Percentiles rank a stretch among this genome's conserved stretches.
Conservation (phyloP, 2,888 invertebrate genomes). For the Helobdella robusta region DNA sequence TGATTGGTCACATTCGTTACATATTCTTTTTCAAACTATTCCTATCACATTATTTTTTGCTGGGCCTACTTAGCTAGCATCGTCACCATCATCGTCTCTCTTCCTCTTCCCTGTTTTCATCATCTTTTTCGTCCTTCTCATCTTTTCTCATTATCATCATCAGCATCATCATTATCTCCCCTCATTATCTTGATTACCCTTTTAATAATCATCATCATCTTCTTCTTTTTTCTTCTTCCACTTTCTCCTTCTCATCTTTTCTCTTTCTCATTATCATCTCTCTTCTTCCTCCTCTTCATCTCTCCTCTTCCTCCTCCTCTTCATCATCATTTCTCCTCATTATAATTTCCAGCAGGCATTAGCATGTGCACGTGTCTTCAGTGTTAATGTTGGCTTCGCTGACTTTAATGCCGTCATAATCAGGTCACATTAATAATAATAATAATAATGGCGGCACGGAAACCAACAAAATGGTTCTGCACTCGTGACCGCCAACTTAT, state of each 20-base stretch:
- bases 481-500: too few relatives aligned
- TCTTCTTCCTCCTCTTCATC: neutral
- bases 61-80: neutral
- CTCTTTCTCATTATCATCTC: neutral
- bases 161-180: neutral
- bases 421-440: too few relatives aligned
- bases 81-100: too few relatives aligned
- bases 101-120: neutral
- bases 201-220: neutral
- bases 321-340: neutral
- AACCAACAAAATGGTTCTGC: too few relatives aligned
- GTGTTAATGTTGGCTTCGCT: too few relatives aligned
- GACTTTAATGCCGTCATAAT: too few relatives aligned
- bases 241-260: neutral
- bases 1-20: too few relatives aligned
- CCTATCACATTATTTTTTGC: neutral
- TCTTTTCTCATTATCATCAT: neutral
- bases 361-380: too few relatives aligned
- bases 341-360: too few relatives aligned
- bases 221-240: neutral
- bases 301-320: neutral
- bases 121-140: neutral
- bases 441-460: too few relatives aligned
- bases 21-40: neutral
- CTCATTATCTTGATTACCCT: neutral